phyloP scores from a whole-genome alignment of 2,797 vertebrate genomes.

The Hemibagrus guttatus region DNA sequence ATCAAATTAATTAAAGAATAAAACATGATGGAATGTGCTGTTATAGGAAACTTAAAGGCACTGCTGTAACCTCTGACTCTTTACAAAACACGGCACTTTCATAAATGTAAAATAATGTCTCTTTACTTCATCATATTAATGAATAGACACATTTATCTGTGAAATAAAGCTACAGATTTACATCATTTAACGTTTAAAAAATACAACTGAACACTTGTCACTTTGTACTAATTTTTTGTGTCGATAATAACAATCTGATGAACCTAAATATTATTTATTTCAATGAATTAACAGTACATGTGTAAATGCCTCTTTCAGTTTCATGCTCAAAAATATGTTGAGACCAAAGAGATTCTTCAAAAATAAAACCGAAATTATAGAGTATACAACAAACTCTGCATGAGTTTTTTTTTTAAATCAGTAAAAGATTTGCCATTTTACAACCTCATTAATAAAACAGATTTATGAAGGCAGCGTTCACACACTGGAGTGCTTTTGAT shows the following conservation, averaged over 20 bases:
- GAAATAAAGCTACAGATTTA: neutral
- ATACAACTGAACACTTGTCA: neutral
- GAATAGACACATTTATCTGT: neutral
- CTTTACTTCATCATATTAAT: neutral
- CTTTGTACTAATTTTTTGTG: neutral
- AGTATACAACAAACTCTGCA: neutral
- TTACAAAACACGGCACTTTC: neutral
- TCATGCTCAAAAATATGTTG: too few species aligned
- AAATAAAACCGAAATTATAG: too few species aligned
- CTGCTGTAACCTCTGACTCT: neutral
- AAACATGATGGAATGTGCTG: neutral
- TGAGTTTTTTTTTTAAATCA: constrained; percentile 25
- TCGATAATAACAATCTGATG: neutral
- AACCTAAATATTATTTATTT: neutral
- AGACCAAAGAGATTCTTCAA: neutral
- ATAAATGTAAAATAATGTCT: neutral
- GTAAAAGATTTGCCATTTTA: constrained; percentile 65
- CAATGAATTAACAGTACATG: too few species aligned
- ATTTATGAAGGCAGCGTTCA: constrained; percentile 63
- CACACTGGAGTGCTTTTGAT: constrained; percentile 70
- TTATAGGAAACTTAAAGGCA: neutral
- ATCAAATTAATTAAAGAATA: neutral
- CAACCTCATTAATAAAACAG: constrained; percentile 78
- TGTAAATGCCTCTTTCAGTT: too few species aligned
- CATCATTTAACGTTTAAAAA: neutral